A percentile compares a stretch with the other conserved stretches of the same genome.
phyloP scores from a whole-genome alignment of 2,113 vertebrate genomes.

The Tor tambroides region DNA sequence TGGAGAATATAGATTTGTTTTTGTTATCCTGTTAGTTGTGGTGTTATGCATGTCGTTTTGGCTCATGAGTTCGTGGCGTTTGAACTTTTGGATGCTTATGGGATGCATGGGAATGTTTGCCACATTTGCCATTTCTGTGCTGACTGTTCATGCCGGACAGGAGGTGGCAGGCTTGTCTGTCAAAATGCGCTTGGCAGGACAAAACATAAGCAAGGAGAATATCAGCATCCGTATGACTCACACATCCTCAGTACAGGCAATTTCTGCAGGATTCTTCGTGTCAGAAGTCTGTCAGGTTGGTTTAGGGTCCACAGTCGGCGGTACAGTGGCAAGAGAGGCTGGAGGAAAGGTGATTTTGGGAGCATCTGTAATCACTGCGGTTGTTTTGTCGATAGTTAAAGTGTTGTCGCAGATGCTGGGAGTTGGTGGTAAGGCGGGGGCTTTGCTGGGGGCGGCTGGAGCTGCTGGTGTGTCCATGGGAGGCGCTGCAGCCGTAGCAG shows the following conservation, averaged over 20 bases:
- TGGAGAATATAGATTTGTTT: constrained; percentile 66
- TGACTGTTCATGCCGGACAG: constrained; percentile 72
- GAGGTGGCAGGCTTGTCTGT: constrained; percentile 53
- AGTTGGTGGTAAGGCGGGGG: constrained; percentile 65
- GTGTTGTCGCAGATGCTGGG: constrained; percentile 56
- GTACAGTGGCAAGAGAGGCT: constrained; percentile 58
- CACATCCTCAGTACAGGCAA: constrained; percentile 65
- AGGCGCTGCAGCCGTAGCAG: constrained; percentile 62
- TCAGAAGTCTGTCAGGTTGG: constrained; percentile 69
- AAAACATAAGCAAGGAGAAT: constrained; percentile 46
- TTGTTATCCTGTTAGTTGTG: constrained; percentile 63
- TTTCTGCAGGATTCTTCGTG: constrained; percentile 67
- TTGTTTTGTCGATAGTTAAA: constrained; percentile 56
- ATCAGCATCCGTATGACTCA: constrained; percentile 58
- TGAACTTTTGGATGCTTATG: constrained; percentile 73
- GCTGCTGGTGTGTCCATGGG: constrained; percentile 68
- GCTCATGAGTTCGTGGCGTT: constrained; percentile 60
- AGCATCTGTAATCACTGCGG: constrained; percentile 56
- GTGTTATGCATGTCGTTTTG: constrained; percentile 60
- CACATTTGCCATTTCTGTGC: constrained; percentile 68
- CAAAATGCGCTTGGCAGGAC: constrained; percentile 53
- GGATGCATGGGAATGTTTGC: constrained; percentile 72
- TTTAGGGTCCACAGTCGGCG: constrained; percentile 70
- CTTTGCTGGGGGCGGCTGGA: constrained; percentile 67
- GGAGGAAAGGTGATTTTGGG: constrained; percentile 63